Percentiles rank a stretch among this genome's conserved stretches.
Conservation (phyloP, 2,797 vertebrate species). For the Apodemus agrarius region DNA sequence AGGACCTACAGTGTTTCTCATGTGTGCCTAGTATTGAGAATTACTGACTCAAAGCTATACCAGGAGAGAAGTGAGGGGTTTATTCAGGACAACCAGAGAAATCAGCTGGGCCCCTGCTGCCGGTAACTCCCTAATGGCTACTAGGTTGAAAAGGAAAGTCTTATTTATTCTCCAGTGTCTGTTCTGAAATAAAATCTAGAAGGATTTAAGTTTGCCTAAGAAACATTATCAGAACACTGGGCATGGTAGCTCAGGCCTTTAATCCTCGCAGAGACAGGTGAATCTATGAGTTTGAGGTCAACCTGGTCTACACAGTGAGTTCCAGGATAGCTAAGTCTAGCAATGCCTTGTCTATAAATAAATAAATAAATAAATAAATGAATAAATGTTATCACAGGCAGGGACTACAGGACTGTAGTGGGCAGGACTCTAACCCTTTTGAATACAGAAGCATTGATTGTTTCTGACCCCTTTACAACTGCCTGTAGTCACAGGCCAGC, state of each 20-base stretch:
- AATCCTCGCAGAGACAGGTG: not conserved
- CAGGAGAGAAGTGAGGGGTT: not conserved
- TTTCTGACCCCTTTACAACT: no score
- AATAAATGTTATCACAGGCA: not conserved
- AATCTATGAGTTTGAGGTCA: not conserved
- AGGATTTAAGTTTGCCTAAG: not conserved
- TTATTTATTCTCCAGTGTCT: constrained; percentile 18
- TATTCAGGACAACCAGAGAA: not conserved
- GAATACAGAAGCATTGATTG: not conserved
- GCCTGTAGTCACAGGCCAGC: no score
- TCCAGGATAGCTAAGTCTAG: not conserved
- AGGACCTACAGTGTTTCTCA: not conserved
- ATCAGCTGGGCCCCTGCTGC: not conserved
- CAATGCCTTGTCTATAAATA: not conserved
- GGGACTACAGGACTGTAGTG: not conserved
- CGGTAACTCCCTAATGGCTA: not conserved
- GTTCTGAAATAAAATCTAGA: constrained; percentile 24
- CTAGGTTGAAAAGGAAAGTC: not conserved
- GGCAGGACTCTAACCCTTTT: not conserved
- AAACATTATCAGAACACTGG: not conserved
- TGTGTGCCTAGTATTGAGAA: not conserved
- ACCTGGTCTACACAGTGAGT: not conserved
- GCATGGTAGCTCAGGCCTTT: no score
- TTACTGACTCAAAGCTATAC: not conserved
- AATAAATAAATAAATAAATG: not conserved